Base-by-base conservation (phyloP, 2,888 invertebrate genomes). In the Stenotaenia linearis region DNA sequence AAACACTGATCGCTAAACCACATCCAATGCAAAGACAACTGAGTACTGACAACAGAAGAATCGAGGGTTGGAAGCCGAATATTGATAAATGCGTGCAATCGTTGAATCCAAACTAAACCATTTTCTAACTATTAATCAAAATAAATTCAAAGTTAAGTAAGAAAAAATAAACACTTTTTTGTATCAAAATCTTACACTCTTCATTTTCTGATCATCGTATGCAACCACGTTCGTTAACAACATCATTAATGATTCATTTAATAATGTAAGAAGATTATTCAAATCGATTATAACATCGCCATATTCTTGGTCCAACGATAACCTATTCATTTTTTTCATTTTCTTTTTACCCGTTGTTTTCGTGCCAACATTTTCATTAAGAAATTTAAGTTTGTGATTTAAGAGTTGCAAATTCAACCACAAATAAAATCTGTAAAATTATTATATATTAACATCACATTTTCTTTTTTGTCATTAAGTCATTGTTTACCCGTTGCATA, bases 1-100 rank as follows among this genome's bases (percentile, higher is more conserved):
- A 69, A 0, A 12, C 69, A 69, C 3, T 69, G 6, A 9, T 28
- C 35, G 21, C 40, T 35, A 74, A 80, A 69, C 82, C 79, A 82
- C 23, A 50, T 76, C 77, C 81, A 82, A 74, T 81, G 80, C 25
- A 80, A 30, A 35, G 75, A 61, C 18, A 78, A 15, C 18, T 61
- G 61, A n/a, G 56, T n/a, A 1, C 0, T 21, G 23, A 40, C 15
- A 0, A 21, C 12, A 77, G 21, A 12, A n/a, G 37, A 75, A 37
- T 37, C 35, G 35, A 32, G 3, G 6, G 75, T 74, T 6, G 28
- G 2, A 0, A 37, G 3, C 9, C 23, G 15, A 10, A 28, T 10
- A 75, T 12, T 28, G 7, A 75, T 9, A 9, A 75, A 75, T 7
- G 4, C 12, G 3, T 32, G 37, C 21, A 75, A 12, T 37, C 76